phyloP scores from a whole-genome alignment of 2,888 invertebrate genomes.

The Lasioglossum zephyrum region DNA sequence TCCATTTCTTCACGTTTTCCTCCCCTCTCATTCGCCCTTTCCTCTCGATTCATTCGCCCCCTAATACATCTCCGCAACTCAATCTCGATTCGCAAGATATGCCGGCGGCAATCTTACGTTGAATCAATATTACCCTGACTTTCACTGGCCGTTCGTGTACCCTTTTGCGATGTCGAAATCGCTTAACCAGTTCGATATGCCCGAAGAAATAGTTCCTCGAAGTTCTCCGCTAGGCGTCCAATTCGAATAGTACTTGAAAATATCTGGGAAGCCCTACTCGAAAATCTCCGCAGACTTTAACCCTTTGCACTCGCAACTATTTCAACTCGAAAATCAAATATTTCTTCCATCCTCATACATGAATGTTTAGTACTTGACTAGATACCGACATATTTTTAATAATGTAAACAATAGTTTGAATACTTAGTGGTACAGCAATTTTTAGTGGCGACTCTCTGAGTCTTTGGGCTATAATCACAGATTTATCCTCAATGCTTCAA shows the following conservation, averaged over 20 bases:
- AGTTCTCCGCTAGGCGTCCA: neutral
- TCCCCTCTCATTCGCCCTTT: conserved; percentile 7
- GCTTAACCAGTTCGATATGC: conserved; percentile 10
- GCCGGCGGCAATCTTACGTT: conserved; percentile 62
- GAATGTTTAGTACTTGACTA: no score
- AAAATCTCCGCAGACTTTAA: neutral
- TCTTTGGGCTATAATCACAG: neutral
- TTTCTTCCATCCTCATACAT: no score
- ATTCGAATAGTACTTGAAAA: neutral
- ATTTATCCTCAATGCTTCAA: neutral
- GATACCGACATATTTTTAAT: no score
- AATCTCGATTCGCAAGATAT: conserved; percentile 65
- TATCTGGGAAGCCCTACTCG: neutral
- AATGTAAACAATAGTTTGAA: no score
- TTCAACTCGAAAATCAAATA: no score
- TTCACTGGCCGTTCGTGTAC: conserved; percentile 31
- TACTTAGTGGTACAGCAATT: no score
- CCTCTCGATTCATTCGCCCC: conserved; percentile 12
- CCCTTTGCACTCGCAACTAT: no score
- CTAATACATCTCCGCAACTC: conserved; percentile 46
- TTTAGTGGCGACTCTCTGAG: no score
- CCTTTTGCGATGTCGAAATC: conserved; percentile 14
- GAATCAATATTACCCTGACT: conserved; percentile 66
- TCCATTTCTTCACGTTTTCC: neutral
- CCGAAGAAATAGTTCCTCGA: neutral